Conservation (phyloP, 2,797 vertebrate species). For the Psittacula echo region DNA sequence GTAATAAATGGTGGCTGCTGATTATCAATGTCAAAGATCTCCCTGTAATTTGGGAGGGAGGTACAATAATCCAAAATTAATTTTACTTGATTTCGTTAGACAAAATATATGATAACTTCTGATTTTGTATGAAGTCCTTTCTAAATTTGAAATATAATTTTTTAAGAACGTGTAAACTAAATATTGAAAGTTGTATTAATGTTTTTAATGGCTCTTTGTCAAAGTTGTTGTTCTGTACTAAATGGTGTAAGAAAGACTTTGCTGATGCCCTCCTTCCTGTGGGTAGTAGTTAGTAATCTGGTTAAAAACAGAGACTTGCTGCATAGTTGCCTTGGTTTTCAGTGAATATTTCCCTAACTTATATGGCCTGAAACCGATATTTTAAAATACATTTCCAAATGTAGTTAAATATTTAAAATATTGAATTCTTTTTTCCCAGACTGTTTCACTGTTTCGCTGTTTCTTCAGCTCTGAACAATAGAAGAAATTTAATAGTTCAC, state of each 20-base stretch:
- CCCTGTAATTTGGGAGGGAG: background rate
- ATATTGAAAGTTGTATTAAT: background rate
- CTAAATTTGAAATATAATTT: background rate
- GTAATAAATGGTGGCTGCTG: background rate
- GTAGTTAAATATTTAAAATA: background rate
- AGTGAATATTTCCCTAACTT: background rate
- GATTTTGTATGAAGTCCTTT: background rate
- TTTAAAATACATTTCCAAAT: background rate
- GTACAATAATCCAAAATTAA: background rate
- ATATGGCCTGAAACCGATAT: background rate
- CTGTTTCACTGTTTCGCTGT: background rate
- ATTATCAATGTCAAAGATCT: background rate
- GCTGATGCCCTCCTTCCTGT: background rate
- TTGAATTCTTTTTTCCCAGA: background rate
- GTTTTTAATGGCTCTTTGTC: background rate
- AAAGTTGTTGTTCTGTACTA: background rate
- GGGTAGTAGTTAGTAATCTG: background rate
- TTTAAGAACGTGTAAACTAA: background rate
- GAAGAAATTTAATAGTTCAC: background rate
- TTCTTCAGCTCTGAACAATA: background rate
- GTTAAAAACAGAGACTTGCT: background rate
- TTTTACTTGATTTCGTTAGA: background rate
- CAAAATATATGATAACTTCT: background rate
- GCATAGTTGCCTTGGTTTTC: background rate
- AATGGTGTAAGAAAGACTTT: background rate